Conservation (phyloP, 2,888 invertebrate species). For the Tanaodytes sp. region DNA sequence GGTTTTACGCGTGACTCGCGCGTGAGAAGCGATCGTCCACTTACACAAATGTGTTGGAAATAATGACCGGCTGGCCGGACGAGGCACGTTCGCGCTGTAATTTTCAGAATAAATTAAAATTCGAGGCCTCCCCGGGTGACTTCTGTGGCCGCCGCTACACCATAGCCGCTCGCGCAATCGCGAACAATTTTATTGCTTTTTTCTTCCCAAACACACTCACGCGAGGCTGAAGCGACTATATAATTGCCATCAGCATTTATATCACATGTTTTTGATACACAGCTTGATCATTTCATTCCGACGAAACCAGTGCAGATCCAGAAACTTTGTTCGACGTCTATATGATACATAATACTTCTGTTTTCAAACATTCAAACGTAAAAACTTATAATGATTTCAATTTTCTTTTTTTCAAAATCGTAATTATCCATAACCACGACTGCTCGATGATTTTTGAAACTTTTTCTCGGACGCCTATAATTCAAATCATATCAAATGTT, state of each 20-base stretch:
- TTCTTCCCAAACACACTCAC: slow-evolving; percentile 15
- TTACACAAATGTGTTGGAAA: slow-evolving; percentile 49
- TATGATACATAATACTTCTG: too few species aligned
- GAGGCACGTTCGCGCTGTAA: slow-evolving; percentile 60
- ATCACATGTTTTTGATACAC: slow-evolving; percentile 28
- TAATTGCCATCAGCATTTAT: slow-evolving; percentile 24
- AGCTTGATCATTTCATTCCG: too few species aligned
- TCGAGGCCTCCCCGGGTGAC: slow-evolving; percentile 50
- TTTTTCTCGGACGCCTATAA: too few species aligned
- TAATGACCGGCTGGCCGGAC: slow-evolving; percentile 50
- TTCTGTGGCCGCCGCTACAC: slow-evolving; percentile 43
- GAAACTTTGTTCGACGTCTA: too few species aligned
- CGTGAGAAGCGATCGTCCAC: slow-evolving; percentile 58
- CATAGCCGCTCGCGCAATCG: slow-evolving; percentile 15
- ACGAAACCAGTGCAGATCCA: too few species aligned
- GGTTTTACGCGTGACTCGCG: slow-evolving; percentile 58
- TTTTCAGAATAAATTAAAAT: slow-evolving; percentile 64
- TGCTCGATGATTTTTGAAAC: too few species aligned
- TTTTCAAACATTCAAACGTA: too few species aligned
- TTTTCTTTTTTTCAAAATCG: too few species aligned
- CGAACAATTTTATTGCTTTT: slow-evolving; percentile 34
- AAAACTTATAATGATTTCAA: too few species aligned
- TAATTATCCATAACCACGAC: too few species aligned
- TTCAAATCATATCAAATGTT: too few species aligned
- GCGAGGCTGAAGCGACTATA: slow-evolving; percentile 13